Evolutionary conservation across 2,113 vertebrate species (phyloP).

Genomic region (Zosterops hypoxanthus): DNA sequence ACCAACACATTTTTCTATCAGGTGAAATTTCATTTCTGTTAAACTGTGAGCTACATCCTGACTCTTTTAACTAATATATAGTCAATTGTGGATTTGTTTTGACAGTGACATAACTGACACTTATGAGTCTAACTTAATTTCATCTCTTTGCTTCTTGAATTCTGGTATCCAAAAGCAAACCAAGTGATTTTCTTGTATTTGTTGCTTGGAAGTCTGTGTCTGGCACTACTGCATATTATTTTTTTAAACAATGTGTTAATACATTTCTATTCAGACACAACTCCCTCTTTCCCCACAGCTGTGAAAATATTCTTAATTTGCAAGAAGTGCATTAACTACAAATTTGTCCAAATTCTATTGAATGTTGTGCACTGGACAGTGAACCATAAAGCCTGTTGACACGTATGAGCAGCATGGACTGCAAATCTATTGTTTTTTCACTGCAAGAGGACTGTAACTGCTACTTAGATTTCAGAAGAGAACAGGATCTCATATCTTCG

Average conservation of each 20-base stretch:
- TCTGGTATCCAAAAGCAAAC: not conserved
- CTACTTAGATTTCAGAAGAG: not conserved
- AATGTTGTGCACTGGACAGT: not conserved
- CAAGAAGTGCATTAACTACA: not conserved
- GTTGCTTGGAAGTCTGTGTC: not conserved
- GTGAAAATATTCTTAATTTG: not conserved
- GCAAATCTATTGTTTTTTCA: not conserved
- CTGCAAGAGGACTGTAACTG: not conserved
- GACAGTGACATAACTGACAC: not conserved
- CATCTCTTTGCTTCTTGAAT: not conserved
- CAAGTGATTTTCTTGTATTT: not conserved
- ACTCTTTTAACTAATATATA: not conserved
- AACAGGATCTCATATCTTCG: not conserved
- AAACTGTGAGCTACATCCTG: not conserved
- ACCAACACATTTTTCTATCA: not conserved
- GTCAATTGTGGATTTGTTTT: not conserved
- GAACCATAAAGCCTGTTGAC: not conserved
- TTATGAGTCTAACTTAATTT: not conserved
- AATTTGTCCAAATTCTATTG: not conserved
- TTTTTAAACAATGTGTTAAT: not conserved
- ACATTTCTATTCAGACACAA: not conserved
- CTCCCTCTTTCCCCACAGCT: not conserved
- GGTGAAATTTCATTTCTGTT: not conserved
- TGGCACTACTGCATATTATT: not conserved
- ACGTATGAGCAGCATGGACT: rapidly evolving